These are phyloP conservation scores for Acridotheres tristis DNA, from an alignment of 2,797 vertebrate genomes.

Conservation along the genomic window DNA sequence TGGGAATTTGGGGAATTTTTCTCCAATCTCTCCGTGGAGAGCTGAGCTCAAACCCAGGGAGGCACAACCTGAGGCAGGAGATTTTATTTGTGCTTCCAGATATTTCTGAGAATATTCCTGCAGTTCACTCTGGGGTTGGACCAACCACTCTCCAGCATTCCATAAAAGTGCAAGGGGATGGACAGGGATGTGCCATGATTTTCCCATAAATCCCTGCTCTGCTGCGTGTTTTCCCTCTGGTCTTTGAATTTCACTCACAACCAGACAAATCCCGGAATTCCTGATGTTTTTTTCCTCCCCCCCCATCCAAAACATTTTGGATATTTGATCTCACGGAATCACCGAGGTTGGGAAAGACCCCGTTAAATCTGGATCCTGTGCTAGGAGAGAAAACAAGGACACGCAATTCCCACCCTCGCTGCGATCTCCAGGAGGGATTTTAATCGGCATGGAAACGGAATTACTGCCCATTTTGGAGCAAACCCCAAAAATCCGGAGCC, in stretches of 20 bases:
- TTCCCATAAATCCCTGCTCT: background rate
- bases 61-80: background rate
- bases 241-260: background rate
- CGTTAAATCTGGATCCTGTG: accelerated
- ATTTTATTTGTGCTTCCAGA: background rate
- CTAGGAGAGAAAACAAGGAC: background rate
- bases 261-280: background rate
- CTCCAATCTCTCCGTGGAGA: too few species aligned
- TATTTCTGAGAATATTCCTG: background rate
- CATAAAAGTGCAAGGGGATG: background rate
- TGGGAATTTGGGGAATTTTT: background rate
- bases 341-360: background rate
- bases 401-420: background rate
- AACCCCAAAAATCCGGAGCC: background rate
- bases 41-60: background rate
- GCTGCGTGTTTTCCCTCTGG: background rate
- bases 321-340: background rate
- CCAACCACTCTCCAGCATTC: background rate
- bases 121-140: accelerated
- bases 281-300: accelerated
- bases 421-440: background rate
- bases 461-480: background rate
- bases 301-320: background rate
- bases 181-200: background rate
- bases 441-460: background rate